Conservation (phyloP, 2,888 invertebrate genomes). For the Stenotaenia linearis region DNA sequence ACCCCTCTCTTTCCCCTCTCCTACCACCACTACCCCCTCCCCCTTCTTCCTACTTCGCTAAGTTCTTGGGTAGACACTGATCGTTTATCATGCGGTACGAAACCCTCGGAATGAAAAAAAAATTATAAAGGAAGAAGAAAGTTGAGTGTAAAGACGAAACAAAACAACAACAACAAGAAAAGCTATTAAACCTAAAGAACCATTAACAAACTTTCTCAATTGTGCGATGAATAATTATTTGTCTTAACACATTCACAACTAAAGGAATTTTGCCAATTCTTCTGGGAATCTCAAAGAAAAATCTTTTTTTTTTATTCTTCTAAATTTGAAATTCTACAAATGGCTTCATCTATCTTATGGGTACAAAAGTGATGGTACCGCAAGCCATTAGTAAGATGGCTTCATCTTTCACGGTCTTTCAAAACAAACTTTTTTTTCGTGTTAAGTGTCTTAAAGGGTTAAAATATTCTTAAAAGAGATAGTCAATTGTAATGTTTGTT, state of each 20-base stretch:
- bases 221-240: slow-evolving; percentile 17
- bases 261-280: slow-evolving; percentile 17
- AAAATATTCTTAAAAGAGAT: slow-evolving; percentile 16
- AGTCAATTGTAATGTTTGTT: slow-evolving; percentile 26
- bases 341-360: background rate
- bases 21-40: background rate
- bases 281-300: background rate
- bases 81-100: background rate
- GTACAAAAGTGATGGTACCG: background rate
- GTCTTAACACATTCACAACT: background rate
- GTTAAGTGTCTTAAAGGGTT: slow-evolving; percentile 5
- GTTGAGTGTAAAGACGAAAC: background rate
- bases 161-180: slow-evolving; percentile 13
- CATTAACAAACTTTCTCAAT: slow-evolving; percentile 12
- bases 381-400: background rate
- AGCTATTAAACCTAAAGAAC: slow-evolving; percentile 3
- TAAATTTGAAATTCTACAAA: slow-evolving; percentile 16
- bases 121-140: slow-evolving; percentile 12
- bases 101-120: background rate
- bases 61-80: slow-evolving; percentile 6
- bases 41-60: background rate
- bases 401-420: background rate
- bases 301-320: background rate
- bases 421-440: background rate
- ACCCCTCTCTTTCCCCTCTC: background rate